A percentile compares a stretch with the other conserved stretches of the same genome.
Conservation (phyloP, 2,113 vertebrate genomes). For the Grus americana region DNA sequence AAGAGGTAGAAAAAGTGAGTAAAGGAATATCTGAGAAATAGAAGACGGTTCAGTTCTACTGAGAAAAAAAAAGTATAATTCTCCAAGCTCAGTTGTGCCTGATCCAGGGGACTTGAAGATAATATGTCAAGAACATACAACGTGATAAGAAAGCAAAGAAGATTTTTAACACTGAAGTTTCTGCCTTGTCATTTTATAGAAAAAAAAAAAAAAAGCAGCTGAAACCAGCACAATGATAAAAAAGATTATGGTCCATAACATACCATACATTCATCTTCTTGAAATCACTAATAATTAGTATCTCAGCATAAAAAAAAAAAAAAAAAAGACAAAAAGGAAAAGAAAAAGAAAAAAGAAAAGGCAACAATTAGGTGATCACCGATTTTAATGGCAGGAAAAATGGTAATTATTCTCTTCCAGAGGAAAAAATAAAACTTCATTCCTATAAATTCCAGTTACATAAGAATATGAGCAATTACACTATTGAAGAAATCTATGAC, state of each 20-base stretch:
- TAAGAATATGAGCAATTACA: conserved; percentile 44
- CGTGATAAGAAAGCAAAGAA: background rate
- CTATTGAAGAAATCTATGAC: conserved; percentile 18
- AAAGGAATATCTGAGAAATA: background rate
- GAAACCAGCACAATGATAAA: background rate
- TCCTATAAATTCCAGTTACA: conserved; percentile 21
- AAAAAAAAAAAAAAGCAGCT: background rate
- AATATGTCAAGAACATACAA: background rate
- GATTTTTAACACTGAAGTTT: background rate
- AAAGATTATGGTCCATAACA: background rate
- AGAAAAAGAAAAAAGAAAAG: background rate
- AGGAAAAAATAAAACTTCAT: background rate
- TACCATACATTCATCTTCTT: background rate
- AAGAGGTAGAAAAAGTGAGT: background rate
- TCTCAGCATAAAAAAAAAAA: background rate
- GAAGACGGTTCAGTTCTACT: background rate
- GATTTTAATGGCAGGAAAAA: background rate
- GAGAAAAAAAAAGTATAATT: background rate
- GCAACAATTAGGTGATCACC: background rate
- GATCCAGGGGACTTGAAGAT: background rate
- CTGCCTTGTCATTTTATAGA: background rate
- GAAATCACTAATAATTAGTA: background rate
- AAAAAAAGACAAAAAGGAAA: too few relatives aligned
- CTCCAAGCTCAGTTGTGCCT: background rate
- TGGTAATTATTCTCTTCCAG: background rate